Conservation (phyloP, 1,140 invertebrate species). For the Pygmarrhopalites habei region DNA sequence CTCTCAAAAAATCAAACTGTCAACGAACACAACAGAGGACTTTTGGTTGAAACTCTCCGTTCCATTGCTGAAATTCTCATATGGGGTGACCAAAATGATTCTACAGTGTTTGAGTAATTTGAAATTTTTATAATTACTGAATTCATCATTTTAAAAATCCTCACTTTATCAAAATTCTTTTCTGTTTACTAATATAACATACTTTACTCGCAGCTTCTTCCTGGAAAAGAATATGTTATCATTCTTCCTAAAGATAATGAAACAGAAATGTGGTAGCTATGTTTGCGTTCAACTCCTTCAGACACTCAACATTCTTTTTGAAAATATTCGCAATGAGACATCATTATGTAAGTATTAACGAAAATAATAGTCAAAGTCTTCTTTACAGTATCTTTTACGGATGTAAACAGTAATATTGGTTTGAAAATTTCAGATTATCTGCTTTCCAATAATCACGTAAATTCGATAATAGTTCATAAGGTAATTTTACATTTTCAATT, state of each 20-base stretch:
- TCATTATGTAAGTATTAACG: constrained; percentile 79
- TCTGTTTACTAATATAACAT: too few relatives aligned
- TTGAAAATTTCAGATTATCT: constrained; percentile 93
- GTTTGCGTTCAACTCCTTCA: constrained; percentile 97
- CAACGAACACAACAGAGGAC: constrained; percentile 84
- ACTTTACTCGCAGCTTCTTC: constrained; percentile 97
- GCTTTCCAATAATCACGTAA: constrained; percentile 98
- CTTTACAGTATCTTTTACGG: not conserved
- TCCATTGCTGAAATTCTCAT: constrained; percentile 98
- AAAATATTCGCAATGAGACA: constrained; percentile 98
- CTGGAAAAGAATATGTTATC: constrained; percentile 99
- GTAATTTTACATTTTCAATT: too few relatives aligned
- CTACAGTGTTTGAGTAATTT: constrained; percentile 96
- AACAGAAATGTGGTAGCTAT: constrained; percentile 92
- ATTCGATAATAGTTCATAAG: constrained; percentile 98
- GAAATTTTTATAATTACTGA: too few relatives aligned
- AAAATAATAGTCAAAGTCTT: constrained; percentile 9
- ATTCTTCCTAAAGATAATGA: constrained; percentile 94
- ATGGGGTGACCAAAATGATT: constrained; percentile 99
- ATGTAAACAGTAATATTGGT: constrained; percentile 28
- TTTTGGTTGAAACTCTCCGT: constrained; percentile 92
- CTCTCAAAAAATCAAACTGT: constrained; percentile 94
- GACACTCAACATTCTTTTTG: constrained; percentile 97
- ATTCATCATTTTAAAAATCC: too few relatives aligned
- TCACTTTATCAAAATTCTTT: too few relatives aligned